Evolutionary conservation across 2,888 invertebrate genomes (phyloP), one percentile per base, ranked within the genome.

Genomic region (Mycogona germanica): DNA sequence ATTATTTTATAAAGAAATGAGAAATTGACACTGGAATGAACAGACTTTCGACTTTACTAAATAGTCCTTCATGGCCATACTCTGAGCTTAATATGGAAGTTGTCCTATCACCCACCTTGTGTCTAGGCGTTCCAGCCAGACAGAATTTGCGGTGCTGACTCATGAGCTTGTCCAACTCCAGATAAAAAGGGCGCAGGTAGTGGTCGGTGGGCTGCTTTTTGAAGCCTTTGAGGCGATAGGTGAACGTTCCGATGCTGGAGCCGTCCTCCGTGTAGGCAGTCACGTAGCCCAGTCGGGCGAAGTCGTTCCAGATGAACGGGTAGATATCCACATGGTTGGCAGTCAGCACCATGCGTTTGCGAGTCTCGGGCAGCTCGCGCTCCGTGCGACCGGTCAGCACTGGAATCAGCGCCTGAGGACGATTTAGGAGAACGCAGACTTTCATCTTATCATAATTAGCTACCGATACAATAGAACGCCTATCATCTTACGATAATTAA

Each of bases 201-300:
- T 93, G 92, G 70, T 93, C 87, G 0, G 92, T 88, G 0, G 95
- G 95, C 61, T 80, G 80, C 2, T 75, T 69, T 30, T 77, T 71
- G 68, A 95, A 95, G 0, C 95, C 95, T 60, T 84, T 84, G 66
- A 93, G 76, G 7, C 95, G 77, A 68, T 88, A 89, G 2, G 87
- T 87, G 67, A 93, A 96, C 0, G 89, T 89, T 0, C 92, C 92
- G 25, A 84, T 78, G 63, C 76, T 72, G 0, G 87, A 84, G 61
- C 81, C 78, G 66, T 96, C 95, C 66, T 96, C 95, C 62, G 84
- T 83, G 67, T 84, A 95, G 0, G 83, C 84, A 2, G 87, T 86
- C 26, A 79, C 61, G 40, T 60, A 61, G n/a, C 61, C 58, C 53
- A 45, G 60, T 5, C 66, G 6, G 14, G 35, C 7, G 26, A 47